phyloP scores from a whole-genome alignment of 2,113 vertebrate genomes.

The Dipodomys spectabilis region DNA sequence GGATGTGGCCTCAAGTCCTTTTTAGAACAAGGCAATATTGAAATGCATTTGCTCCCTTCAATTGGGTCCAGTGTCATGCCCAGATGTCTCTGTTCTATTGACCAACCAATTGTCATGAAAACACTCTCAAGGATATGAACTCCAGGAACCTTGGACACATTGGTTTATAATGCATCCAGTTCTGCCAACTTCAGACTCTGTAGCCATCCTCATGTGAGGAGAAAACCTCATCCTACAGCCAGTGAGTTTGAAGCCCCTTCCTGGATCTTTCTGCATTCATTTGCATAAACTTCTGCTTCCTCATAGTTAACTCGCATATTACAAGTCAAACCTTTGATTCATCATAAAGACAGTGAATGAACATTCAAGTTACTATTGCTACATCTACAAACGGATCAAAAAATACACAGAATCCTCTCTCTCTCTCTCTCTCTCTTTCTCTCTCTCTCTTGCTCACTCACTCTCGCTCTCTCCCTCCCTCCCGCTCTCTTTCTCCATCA shows the following conservation, averaged over 20 bases:
- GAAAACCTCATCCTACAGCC: background rate
- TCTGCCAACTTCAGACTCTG: accelerated
- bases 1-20: background rate
- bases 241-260: background rate
- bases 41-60: background rate
- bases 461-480: too few species aligned
- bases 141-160: too few species aligned
- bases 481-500: too few species aligned
- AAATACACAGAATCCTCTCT: background rate
- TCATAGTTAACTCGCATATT: background rate
- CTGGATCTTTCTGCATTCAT: background rate
- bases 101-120: background rate
- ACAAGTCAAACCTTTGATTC: background rate
- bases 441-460: background rate
- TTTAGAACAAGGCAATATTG: background rate
- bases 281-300: background rate
- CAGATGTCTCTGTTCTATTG: background rate
- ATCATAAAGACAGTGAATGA: background rate
- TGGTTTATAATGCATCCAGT: accelerated
- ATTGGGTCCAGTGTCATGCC: background rate
- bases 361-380: background rate
- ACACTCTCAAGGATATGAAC: background rate
- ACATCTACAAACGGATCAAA: background rate
- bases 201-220: background rate
- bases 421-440: background rate